Conservation (phyloP, 2,797 vertebrate genomes). For the Prionace glauca region DNA sequence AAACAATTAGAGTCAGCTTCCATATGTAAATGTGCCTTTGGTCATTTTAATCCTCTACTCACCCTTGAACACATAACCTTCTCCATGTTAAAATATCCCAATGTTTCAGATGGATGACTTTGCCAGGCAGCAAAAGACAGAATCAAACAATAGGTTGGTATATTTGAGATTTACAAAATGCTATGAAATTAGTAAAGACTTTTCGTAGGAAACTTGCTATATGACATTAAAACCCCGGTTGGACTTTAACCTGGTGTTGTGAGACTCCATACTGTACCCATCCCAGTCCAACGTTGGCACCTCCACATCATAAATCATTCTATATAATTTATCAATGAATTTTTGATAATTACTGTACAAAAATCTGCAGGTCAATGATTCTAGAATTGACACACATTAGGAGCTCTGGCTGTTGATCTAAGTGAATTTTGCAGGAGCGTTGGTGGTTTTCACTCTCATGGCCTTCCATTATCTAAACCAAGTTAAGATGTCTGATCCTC, state of each 20-base stretch:
- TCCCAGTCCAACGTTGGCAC: too few relatives aligned
- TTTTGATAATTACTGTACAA: background rate
- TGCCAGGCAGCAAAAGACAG: too few relatives aligned
- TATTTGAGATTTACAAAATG: background rate
- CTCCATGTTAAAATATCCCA: too few relatives aligned
- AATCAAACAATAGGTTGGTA: too few relatives aligned
- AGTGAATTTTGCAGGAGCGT: background rate
- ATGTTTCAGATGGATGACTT: too few relatives aligned
- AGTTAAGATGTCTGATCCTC: too few relatives aligned
- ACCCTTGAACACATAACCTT: too few relatives aligned
- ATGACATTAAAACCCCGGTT: background rate
- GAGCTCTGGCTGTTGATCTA: background rate
- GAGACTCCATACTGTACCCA: too few relatives aligned
- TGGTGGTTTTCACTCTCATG: background rate
- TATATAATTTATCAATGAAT: background rate
- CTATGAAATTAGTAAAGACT: background rate
- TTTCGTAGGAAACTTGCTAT: background rate
- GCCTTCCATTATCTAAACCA: background rate
- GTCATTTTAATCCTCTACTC: too few relatives aligned
- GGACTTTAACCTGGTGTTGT: too few relatives aligned
- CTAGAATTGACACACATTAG: background rate
- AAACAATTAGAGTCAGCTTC: too few relatives aligned
- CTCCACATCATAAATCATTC: background rate
- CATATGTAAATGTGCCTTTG: too few relatives aligned
- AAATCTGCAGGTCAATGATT: background rate